Evolutionary conservation across 2,888 invertebrate species (phyloP).

Genomic region (Lithosia quadra): DNA sequence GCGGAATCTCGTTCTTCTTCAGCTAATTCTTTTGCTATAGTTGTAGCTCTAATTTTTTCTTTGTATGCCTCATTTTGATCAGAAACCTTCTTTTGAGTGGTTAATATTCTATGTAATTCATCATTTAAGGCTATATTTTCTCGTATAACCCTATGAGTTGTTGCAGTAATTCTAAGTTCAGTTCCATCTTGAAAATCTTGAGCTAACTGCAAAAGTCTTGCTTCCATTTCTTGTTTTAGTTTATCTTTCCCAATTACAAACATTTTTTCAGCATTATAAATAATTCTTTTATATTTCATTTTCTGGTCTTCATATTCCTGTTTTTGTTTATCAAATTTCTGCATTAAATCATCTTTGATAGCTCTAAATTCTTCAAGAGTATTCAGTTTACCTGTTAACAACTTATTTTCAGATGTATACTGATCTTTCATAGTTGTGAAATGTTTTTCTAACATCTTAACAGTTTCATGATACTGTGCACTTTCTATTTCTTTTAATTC

Average conservation of each 20-base stretch:
- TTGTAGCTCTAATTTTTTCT: constrained; percentile 85
- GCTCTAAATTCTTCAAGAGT: constrained; percentile 96
- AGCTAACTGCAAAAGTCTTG: constrained; percentile 91
- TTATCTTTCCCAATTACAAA: constrained; percentile 93
- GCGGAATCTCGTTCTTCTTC: constrained; percentile 89
- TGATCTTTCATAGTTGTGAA: constrained; percentile 93
- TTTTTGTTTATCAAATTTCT: constrained; percentile 94
- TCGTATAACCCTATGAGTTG: constrained; percentile 94
- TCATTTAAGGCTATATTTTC: constrained; percentile 94
- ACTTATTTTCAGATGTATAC: constrained; percentile 94
- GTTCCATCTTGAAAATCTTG: constrained; percentile 95
- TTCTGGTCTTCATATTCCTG: constrained; percentile 91
- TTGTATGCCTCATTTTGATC: constrained; percentile 88
- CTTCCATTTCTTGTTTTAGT: constrained; percentile 95
- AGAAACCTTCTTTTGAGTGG: constrained; percentile 88
- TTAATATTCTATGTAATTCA: constrained; percentile 90
- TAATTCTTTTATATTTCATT: constrained; percentile 90
- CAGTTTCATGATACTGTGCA: constrained; percentile 87
- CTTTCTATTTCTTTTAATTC: constrained; percentile 89
- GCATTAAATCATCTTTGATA: constrained; percentile 93
- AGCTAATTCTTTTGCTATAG: constrained; percentile 85
- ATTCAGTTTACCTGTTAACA: constrained; percentile 94
- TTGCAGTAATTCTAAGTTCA: constrained; percentile 94
- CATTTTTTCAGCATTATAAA: constrained; percentile 93
- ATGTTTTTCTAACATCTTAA: constrained; percentile 89